Conservation (phyloP, 2,888 invertebrate genomes). For the Latrodectus hesperus region DNA sequence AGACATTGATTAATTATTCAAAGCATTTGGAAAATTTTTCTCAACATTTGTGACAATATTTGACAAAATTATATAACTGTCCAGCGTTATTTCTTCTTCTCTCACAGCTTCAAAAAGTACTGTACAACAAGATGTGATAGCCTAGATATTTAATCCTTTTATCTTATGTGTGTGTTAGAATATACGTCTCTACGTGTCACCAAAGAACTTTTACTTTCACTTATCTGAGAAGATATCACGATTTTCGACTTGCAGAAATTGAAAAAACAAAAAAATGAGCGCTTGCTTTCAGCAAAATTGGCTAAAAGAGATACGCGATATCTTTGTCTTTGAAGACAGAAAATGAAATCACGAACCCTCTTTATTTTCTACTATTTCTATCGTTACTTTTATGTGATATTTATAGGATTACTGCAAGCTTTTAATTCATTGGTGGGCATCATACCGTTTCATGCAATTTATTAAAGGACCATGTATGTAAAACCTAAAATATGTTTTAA, state of each 20-base stretch:
- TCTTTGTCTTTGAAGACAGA: conserved; percentile 17
- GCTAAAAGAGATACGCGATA: conserved; percentile 26
- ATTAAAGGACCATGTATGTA: no score
- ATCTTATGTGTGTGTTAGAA: conserved; percentile 24
- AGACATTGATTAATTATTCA: no score
- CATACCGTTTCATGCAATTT: no score
- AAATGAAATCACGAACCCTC: neutral
- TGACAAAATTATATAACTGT: no score
- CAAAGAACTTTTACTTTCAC: conserved; percentile 23
- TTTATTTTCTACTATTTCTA: conserved; percentile 4
- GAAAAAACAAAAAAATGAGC: conserved; percentile 10
- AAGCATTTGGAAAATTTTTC: no score
- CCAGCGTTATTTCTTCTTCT: no score
- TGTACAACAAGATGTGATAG: neutral
- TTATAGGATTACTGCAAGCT: no score
- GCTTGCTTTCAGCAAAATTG: conserved; percentile 61
- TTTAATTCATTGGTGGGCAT: no score
- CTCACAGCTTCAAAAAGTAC: no score
- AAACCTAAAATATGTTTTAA: no score
- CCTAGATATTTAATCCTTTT: conserved; percentile 26
- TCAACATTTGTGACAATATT: no score
- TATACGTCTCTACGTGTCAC: conserved; percentile 48
- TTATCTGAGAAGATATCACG: conserved; percentile 19
- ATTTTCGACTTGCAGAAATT: conserved; percentile 16
- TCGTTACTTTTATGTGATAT: no score